These are phyloP conservation scores for Cottoperca gobio DNA, from an alignment of 2,797 vertebrate genomes.

Conservation along the genomic window DNA sequence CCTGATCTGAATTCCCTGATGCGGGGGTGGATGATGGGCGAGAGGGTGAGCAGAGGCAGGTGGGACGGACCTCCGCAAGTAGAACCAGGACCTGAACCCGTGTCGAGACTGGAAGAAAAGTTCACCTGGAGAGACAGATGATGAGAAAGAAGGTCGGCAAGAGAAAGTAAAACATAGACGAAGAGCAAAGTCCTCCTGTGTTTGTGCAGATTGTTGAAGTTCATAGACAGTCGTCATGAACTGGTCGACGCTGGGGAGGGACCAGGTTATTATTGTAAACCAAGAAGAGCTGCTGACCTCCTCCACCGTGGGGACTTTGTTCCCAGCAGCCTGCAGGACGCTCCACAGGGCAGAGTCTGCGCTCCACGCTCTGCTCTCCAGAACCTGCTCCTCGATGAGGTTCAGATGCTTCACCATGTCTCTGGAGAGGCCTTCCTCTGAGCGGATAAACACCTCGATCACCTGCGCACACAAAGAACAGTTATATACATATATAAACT, in stretches of 20 bases:
- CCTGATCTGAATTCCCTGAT: slow-evolving; percentile 94
- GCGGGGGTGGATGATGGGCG: slow-evolving; percentile 95
- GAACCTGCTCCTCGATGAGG: slow-evolving; percentile 94
- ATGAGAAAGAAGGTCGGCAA: too few relatives aligned
- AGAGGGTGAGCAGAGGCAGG: slow-evolving; percentile 91
- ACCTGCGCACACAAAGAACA: slow-evolving; percentile 79
- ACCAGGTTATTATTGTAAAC: too few relatives aligned
- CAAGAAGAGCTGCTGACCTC: slow-evolving; percentile 92
- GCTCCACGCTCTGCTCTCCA: slow-evolving; percentile 94
- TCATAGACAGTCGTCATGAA: too few relatives aligned
- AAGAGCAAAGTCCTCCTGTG: too few relatives aligned
- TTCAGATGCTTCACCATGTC: slow-evolving; percentile 99
- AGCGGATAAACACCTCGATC: slow-evolving; percentile 96
- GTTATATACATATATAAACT: not conserved
- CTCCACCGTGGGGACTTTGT: slow-evolving; percentile 93
- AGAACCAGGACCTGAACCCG: slow-evolving; percentile 76
- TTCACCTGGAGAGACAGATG: slow-evolving; percentile 86
- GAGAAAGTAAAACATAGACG: not conserved
- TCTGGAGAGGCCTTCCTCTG: slow-evolving; percentile 95
- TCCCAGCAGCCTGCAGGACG: slow-evolving; percentile 86
- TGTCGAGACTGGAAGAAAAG: slow-evolving; percentile 94
- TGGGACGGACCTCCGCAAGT: slow-evolving; percentile 82
- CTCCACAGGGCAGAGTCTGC: slow-evolving; percentile 90
- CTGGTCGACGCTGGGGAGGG: too few relatives aligned
- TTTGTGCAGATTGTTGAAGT: too few relatives aligned